These are phyloP conservation scores for Tineola bisselliella DNA, from an alignment of 2,888 invertebrate genomes.

Conservation along the genomic window DNA sequence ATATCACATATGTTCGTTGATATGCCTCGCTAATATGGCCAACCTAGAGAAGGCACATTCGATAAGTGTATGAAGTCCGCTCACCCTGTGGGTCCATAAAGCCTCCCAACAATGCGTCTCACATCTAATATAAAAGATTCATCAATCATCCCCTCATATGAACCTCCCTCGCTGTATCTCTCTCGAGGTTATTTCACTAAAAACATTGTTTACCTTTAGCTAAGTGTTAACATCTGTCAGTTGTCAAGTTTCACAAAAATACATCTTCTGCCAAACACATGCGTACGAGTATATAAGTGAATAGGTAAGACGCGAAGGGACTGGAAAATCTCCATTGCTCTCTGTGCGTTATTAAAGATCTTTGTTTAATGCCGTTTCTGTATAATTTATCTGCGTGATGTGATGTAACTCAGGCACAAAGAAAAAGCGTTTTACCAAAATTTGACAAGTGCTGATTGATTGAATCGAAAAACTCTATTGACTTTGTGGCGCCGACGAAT, in stretches of 20 bases:
- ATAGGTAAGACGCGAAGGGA: too few relatives aligned
- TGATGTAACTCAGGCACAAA: neutral
- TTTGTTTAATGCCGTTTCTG: too few relatives aligned
- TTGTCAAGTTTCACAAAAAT: neutral
- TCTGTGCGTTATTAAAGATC: too few relatives aligned
- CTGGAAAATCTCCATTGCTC: too few relatives aligned
- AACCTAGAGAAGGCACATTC: too few relatives aligned
- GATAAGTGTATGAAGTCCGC: neutral
- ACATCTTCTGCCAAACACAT: too few relatives aligned
- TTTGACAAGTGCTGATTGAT: conserved; percentile 6
- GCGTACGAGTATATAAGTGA: too few relatives aligned
- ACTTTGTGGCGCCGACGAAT: neutral
- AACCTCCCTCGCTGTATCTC: neutral
- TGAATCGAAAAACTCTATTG: neutral
- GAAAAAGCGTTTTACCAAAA: conserved; percentile 2
- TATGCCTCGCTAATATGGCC: too few relatives aligned
- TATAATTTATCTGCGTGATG: neutral
- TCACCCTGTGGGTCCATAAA: neutral
- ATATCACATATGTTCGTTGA: too few relatives aligned
- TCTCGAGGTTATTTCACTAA: neutral
- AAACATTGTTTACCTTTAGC: neutral
- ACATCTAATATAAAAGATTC: neutral
- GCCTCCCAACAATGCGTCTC: neutral
- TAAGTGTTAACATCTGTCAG: conserved; percentile 4
- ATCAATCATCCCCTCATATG: neutral